Evolutionary conservation across 2,113 vertebrate genomes (phyloP), one percentile per base, ranked within the genome.

Genomic region (Ciconia stormi): DNA sequence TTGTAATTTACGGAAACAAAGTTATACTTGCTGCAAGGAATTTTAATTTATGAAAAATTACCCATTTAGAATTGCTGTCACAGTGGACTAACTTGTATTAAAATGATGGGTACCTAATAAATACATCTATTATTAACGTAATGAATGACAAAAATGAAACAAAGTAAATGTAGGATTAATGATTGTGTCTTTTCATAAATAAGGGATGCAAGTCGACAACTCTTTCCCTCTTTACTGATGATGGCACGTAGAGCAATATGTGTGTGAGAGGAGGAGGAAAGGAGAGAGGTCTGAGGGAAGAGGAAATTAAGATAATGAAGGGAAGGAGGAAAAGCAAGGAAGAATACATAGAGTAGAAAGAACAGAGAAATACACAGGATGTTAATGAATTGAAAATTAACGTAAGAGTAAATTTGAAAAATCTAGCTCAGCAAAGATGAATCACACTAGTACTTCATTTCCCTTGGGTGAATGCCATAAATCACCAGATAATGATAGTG

Each of bases 21-120:
- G 96, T 97, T 98, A 90, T 79, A 92, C 69, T 97, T 70, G 47
- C 96, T 96, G 84, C 71, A 96, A 98, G 85, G 91, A 97, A 96
- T 97, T 97, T 97, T 96, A 90, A 97, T 97, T 96, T 98, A 96
- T 97, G 93, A 98, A 98, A 98, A 97, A 98, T 96, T 95, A 95
- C 44, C 81, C 92, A 79, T 80, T 97, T 97, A 97, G 90, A 93
- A 88, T 89, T 96, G 86, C 86, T 96, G 87, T 93, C 91, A 97
- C 92, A 98, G 89, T 65, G 85, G 91, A 96, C 87, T 61, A 90
- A 82, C 90, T 93, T 96, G 42, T 79, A 81, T 92, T 95, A 95
- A 95, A 96, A 89, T 92, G 71, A 95, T 93, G 82, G 29, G 88
- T 92, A 93, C 72, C 87, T 97, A 90, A 95, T 90, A 95, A 79